Evolutionary conservation across 2,888 invertebrate genomes (phyloP).

Genomic region (Reticulitermes lucifugus): DNA sequence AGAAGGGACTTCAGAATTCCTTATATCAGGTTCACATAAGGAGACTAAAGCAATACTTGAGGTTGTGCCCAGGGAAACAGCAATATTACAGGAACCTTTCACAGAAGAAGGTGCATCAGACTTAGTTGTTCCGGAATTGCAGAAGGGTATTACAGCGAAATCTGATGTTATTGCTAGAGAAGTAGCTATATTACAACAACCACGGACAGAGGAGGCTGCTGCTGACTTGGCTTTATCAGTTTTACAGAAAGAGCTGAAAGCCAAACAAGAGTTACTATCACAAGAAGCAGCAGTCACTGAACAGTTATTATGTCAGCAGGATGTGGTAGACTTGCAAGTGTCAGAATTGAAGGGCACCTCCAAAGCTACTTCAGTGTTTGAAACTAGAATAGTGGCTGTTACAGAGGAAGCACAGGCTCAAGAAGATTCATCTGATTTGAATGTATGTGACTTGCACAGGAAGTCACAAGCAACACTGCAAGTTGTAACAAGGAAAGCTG

Average conservation of each 20-base stretch:
- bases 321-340: not conserved
- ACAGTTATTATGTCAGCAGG: not conserved
- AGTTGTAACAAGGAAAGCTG: constrained; percentile 45
- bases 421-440: not conserved
- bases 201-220: not conserved
- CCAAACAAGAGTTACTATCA: not conserved
- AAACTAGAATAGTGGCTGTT: constrained; percentile 9
- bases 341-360: constrained; percentile 16
- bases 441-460: constrained; percentile 2
- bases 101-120: constrained; percentile 13
- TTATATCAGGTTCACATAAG: not conserved
- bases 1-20: constrained; percentile 13
- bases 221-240: not conserved
- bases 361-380: not conserved
- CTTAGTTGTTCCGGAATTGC: constrained; percentile 8
- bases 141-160: constrained; percentile 27
- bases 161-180: constrained; percentile 16
- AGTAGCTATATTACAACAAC: constrained; percentile 15
- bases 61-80: constrained; percentile 16
- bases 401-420: constrained; percentile 38
- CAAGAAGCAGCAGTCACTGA: constrained; percentile 17
- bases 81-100: constrained; percentile 20
- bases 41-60: not conserved
- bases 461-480: constrained; percentile 44
- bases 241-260: not conserved